Evolutionary conservation across 2,113 vertebrate genomes (phyloP).

Genomic region (Pyrgilauda ruficollis): DNA sequence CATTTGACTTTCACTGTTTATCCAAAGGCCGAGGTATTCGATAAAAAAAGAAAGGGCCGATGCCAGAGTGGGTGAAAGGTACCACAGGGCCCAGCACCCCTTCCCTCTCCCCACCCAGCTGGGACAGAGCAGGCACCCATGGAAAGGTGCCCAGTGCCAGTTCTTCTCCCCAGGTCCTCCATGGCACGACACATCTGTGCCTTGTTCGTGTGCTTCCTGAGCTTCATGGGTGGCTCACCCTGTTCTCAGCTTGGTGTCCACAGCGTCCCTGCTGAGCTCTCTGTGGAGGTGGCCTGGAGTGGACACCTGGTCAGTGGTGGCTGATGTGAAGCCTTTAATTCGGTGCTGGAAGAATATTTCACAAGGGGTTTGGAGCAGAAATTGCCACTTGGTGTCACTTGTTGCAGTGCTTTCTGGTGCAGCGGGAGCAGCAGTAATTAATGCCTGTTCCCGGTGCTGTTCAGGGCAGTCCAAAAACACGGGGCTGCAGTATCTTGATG

Average conservation of each 20-base stretch:
- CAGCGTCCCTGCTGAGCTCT: fast-evolving
- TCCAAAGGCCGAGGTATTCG: fast-evolving
- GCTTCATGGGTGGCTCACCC: fast-evolving
- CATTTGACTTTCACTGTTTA: neutral
- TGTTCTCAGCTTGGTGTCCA: fast-evolving
- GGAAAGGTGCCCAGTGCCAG: fast-evolving
- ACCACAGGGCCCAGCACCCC: too few species aligned
- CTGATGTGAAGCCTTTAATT: neutral
- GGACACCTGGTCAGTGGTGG: neutral
- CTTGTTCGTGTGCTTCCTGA: fast-evolving
- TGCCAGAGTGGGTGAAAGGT: neutral
- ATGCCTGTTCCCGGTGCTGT: neutral
- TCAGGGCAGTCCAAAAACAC: neutral
- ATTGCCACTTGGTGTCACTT: neutral
- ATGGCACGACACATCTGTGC: fast-evolving
- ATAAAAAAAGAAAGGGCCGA: neutral
- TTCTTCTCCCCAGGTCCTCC: neutral
- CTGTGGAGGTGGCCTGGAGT: neutral
- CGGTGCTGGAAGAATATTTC: neutral
- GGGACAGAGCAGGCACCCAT: neutral
- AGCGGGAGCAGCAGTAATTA: fast-evolving
- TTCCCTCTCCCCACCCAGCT: neutral
- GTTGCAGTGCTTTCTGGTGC: neutral
- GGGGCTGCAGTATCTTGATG: neutral
- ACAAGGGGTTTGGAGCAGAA: neutral